A percentile compares a stretch with the other conserved stretches of the same genome.
Evolutionary conservation across 2,797 vertebrate genomes (phyloP).

Genomic region (Antennarius maculatus): DNA sequence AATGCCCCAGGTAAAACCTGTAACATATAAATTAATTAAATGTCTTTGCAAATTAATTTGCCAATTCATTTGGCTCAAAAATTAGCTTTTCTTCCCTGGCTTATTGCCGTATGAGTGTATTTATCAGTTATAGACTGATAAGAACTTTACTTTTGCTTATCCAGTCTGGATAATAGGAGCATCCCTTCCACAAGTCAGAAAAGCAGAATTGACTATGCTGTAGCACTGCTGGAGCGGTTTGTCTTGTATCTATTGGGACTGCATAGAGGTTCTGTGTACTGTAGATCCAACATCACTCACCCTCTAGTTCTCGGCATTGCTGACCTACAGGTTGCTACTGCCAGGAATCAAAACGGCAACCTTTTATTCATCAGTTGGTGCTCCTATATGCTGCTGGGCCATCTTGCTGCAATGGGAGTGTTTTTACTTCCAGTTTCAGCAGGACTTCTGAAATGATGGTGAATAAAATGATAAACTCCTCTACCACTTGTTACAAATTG

Average conservation of each 20-base stretch:
- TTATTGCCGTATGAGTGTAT: constrained; percentile 35
- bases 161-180: constrained; percentile 37
- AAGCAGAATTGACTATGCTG: constrained; percentile 17
- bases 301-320: constrained; percentile 18
- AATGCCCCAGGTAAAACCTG: constrained; percentile 63
- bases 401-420: constrained; percentile 36
- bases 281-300: constrained; percentile 40
- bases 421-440: constrained; percentile 49
- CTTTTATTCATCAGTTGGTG: constrained; percentile 46
- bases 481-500: constrained; percentile 29
- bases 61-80: constrained; percentile 8
- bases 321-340: constrained; percentile 36
- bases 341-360: constrained; percentile 49
- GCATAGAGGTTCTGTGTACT: constrained; percentile 14
- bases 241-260: constrained; percentile 24
- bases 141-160: constrained; percentile 31
- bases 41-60: constrained; percentile 54
- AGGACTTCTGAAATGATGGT: constrained; percentile 40
- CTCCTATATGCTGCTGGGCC: constrained; percentile 32
- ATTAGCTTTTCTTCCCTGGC: constrained; percentile 41
- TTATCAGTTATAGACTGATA: constrained; percentile 15
- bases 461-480: constrained; percentile 43
- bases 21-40: constrained; percentile 63
- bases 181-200: constrained; percentile 26
- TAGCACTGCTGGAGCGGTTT: constrained; percentile 8